A percentile compares a stretch with the other conserved stretches of the same genome.
Conservation (phyloP, 2,797 vertebrate species). For the Neostethus bicornis region DNA sequence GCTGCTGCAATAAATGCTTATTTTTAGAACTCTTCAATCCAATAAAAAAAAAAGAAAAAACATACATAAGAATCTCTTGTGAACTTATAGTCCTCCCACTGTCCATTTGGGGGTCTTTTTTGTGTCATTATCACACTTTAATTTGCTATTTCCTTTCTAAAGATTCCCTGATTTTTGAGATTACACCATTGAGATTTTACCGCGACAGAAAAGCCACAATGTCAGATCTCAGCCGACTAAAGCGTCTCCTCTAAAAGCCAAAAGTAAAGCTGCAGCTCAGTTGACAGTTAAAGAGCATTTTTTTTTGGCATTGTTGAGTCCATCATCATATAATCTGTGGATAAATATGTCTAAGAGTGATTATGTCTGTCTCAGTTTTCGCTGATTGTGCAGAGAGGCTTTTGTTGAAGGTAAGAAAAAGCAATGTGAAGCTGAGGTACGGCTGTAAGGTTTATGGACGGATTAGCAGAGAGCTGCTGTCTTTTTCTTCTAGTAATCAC, state of each 20-base stretch:
- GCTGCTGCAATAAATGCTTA: constrained; percentile 60
- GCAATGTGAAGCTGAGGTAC: constrained; percentile 26
- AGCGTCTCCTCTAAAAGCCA: constrained; percentile 55
- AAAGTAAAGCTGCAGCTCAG: constrained; percentile 56
- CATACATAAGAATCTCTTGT: constrained; percentile 38
- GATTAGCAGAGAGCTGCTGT: constrained; percentile 50
- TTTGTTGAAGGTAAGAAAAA: constrained; percentile 40
- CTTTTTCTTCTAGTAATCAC: constrained; percentile 42
- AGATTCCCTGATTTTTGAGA: constrained; percentile 48
- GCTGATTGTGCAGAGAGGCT: constrained; percentile 61
- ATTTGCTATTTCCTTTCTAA: constrained; percentile 54
- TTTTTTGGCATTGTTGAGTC: constrained; percentile 65
- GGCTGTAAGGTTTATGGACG: constrained; percentile 49
- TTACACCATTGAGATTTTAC: constrained; percentile 53
- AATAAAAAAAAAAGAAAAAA: constrained; percentile 41
- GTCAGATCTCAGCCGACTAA: constrained; percentile 62
- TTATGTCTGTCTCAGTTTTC: constrained; percentile 58
- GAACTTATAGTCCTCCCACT: constrained; percentile 58
- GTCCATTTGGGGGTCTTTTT: constrained; percentile 52
- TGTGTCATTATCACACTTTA: constrained; percentile 62
- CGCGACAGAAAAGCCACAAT: constrained; percentile 49
- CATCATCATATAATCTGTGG: constrained; percentile 74
- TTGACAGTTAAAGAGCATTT: constrained; percentile 62
- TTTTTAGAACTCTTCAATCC: constrained; percentile 65
- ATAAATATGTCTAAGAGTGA: constrained; percentile 68